Conservation (phyloP, 2,113 vertebrate species). For the Anguilla rostrata region DNA sequence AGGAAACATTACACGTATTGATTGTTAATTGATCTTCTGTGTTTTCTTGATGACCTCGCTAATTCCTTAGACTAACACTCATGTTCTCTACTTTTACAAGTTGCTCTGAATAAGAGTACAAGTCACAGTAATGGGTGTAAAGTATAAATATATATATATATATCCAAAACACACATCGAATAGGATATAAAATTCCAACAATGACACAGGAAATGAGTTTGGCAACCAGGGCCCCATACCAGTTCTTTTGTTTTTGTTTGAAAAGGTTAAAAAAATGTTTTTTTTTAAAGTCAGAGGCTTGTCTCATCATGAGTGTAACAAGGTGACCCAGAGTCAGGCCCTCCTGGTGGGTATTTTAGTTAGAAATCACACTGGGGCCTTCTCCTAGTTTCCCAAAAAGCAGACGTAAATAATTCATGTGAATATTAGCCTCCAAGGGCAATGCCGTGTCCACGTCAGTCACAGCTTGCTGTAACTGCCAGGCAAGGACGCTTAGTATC, state of each 20-base stretch:
- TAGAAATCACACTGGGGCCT: background rate
- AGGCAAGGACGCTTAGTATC: background rate
- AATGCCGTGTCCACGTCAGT: background rate
- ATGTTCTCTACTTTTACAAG: too few species aligned
- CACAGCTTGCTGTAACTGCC: background rate
- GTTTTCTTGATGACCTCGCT: too few species aligned
- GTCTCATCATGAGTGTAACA: background rate
- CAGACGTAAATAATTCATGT: background rate
- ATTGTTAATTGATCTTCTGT: too few species aligned
- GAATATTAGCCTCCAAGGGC: background rate
- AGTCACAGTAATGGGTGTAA: too few species aligned
- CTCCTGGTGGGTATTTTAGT: background rate
- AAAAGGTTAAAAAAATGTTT: too few species aligned
- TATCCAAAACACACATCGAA: too few species aligned
- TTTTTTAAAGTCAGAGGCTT: background rate
- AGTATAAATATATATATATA: too few species aligned
- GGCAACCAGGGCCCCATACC: background rate
- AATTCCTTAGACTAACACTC: too few species aligned
- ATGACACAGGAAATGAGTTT: background rate
- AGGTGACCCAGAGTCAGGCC: background rate
- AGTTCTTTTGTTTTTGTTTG: background rate
- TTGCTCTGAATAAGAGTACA: too few species aligned
- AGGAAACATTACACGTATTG: too few species aligned
- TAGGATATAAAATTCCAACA: background rate
- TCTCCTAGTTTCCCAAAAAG: background rate